These are phyloP conservation scores for Archilochus colubris DNA, from an alignment of 2,113 vertebrate species.

Conservation along the genomic window DNA sequence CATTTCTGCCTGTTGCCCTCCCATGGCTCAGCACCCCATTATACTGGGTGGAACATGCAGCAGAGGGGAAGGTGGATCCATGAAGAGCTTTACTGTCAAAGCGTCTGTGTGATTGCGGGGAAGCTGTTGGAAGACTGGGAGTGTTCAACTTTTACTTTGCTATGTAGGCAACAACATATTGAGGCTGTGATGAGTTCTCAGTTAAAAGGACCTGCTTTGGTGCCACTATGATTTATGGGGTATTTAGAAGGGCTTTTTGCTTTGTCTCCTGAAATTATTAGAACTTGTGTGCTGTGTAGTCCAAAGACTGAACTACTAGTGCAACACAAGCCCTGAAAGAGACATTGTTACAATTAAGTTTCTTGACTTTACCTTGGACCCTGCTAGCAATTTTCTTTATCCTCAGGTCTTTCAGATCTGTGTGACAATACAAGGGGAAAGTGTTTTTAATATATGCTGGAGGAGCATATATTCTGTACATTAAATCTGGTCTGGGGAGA, in stretches of 20 bases:
- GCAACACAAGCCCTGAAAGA: background rate
- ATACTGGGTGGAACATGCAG: background rate
- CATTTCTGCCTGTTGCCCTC: background rate
- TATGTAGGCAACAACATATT: background rate
- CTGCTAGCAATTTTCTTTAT: background rate
- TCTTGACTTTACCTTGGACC: background rate
- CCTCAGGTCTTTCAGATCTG: background rate
- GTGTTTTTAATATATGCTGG: background rate
- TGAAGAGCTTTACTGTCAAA: background rate
- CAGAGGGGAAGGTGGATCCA: background rate
- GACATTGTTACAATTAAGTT: background rate
- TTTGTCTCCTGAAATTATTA: background rate
- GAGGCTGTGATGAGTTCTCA: background rate
- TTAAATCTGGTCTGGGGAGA: background rate
- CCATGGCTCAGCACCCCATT: background rate
- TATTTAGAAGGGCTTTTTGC: background rate
- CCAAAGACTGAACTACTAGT: background rate
- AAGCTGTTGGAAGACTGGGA: background rate
- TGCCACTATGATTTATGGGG: background rate
- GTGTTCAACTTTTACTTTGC: background rate
- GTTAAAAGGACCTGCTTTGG: background rate
- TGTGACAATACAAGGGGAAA: background rate
- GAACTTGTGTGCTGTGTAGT: rapidly evolving
- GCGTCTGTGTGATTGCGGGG: background rate
- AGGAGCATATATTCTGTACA: background rate